A percentile compares a stretch with the other conserved stretches of the same genome.
Conservation (phyloP, 2,113 vertebrate genomes). For the Penelope pileata region DNA sequence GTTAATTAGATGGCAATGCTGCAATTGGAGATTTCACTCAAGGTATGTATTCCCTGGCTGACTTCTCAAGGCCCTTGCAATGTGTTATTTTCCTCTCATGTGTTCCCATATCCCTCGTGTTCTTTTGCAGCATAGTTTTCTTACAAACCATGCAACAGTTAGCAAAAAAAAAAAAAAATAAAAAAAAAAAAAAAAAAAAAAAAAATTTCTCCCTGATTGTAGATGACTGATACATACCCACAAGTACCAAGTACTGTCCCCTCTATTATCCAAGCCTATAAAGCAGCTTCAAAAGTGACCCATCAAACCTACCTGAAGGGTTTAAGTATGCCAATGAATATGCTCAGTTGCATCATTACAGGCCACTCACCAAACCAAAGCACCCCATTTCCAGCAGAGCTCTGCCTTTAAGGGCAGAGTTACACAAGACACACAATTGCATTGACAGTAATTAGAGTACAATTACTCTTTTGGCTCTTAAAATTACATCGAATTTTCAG, state of each 20-base stretch:
- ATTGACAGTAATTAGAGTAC: background rate
- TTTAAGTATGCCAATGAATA: background rate
- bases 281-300: background rate
- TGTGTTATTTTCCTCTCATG: background rate
- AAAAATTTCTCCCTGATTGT: background rate
- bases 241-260: background rate
- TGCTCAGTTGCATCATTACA: background rate
- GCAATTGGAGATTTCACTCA: background rate
- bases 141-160: background rate
- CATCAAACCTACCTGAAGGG: background rate
- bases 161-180: background rate
- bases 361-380: background rate
- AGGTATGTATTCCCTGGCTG: background rate
- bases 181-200: background rate
- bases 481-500: background rate
- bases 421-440: background rate
- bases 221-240: background rate
- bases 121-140: background rate
- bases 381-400: background rate
- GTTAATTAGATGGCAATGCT: background rate
- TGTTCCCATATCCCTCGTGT: background rate
- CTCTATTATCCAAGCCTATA: background rate
- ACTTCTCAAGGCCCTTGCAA: background rate
- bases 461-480: background rate
- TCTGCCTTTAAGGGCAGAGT: background rate